Base-by-base conservation (phyloP, 2,113 vertebrate species). In the Datnioides undecimradiatus region DNA sequence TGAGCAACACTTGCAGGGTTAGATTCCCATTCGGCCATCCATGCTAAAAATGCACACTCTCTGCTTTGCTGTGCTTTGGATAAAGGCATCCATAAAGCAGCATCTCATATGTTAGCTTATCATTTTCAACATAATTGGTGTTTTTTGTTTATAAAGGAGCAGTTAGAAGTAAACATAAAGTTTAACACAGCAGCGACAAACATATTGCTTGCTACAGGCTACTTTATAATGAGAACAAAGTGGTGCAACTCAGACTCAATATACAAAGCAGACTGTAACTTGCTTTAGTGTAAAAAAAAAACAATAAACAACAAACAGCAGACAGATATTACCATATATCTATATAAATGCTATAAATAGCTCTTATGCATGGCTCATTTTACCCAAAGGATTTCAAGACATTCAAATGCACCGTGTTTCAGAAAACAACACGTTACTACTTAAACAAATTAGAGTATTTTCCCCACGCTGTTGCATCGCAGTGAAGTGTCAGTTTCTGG, bases 201-300 rank as follows among this genome's bases (percentile, higher is more conserved):
- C 52, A 79, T 10, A 59, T 48, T 65, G 31, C 19, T 58, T 54
- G 49, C 87, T 76, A 5, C 38, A 65, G 51, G 66, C 73, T 51
- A 52, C 33, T 70, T 66, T 73, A 52, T 73, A 82, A 79, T 73
- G 45, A 82, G 60, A 60, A 73, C 27, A 38, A 69, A 70, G 14
- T 43, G 38, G 13, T 70, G 54, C 33, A 23, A 52, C 33, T 41
- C n/a, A 31, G 43, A 72, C 41, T 60, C n/a, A 46, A 65, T n/a
- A 67, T 8, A 23, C 36, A 60, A 29, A 36, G 34, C 10, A 41
- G 23, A 55, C 1, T 27, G 8, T 1, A 45, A 58, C 10, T 41
- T 21, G 31, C 23, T 46, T 52, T n/a, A 6, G 31, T 77, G 43
- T 0, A 23, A 13, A 3, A 12, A 49, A 64, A 43, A 51, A 38